These are phyloP conservation scores for Tragelaphus imberbis DNA, from an alignment of 2,113 vertebrate species.

Conservation along the genomic window DNA sequence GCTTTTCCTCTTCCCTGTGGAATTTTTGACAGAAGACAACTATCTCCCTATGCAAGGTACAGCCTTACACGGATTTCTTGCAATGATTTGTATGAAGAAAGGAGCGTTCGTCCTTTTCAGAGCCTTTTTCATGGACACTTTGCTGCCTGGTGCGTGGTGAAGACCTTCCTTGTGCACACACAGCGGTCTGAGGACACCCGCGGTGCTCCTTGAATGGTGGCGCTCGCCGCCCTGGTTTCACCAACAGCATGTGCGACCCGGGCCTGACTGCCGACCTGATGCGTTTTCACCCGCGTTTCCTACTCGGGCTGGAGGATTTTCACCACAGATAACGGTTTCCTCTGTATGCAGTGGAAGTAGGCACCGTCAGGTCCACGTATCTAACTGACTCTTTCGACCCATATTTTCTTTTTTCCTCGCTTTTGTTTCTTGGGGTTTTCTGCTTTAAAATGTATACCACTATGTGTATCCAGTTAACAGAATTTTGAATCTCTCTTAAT, in stretches of 20 bases:
- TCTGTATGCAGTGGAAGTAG: slow-evolving; percentile 66
- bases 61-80: slow-evolving; percentile 55
- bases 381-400: slow-evolving; percentile 70
- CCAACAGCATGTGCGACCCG: not conserved
- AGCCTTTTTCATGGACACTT: not conserved
- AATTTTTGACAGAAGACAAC: slow-evolving; percentile 59
- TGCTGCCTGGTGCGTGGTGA: not conserved
- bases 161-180: not conserved
- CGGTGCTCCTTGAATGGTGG: not conserved
- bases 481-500: slow-evolving; percentile 60
- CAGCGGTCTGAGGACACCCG: not conserved
- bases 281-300: slow-evolving; percentile 56
- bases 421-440: slow-evolving; percentile 59
- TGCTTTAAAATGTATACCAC: slow-evolving; percentile 73
- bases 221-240: not conserved
- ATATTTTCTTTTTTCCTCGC: not conserved
- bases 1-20: slow-evolving; percentile 50
- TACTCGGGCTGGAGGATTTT: slow-evolving; percentile 64
- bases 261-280: not conserved
- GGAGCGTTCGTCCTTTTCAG: slow-evolving; percentile 28
- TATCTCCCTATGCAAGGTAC: slow-evolving; percentile 70
- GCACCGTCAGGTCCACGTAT: slow-evolving; percentile 67
- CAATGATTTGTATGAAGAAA: slow-evolving; percentile 15
- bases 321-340: slow-evolving; percentile 72
- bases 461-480: slow-evolving; percentile 60